These are phyloP conservation scores for Drosophila quadrilineata DNA, from an alignment of 1,140 invertebrate genomes.

Conservation along the genomic window DNA sequence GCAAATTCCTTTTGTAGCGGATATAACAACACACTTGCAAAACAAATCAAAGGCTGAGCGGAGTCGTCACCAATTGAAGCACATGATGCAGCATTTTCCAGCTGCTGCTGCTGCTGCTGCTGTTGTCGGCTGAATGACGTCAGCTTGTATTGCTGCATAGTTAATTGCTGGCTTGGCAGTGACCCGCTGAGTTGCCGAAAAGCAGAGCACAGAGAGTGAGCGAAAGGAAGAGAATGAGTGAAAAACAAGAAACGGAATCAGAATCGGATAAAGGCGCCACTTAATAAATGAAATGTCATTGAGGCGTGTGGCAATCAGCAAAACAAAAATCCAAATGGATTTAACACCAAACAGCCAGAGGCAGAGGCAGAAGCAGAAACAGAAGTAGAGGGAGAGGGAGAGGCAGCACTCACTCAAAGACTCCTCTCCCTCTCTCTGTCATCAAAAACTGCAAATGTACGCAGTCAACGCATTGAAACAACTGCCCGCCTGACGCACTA, in stretches of 20 bases:
- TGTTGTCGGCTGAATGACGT: constrained; percentile 44
- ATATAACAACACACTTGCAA: constrained; percentile 68
- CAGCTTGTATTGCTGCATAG: constrained; percentile 70
- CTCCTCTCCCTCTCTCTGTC: too few relatives aligned
- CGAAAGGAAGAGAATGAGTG: neutral
- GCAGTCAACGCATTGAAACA: neutral
- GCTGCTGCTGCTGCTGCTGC: neutral
- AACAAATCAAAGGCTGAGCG: constrained; percentile 73
- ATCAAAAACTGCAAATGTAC: constrained; percentile 13
- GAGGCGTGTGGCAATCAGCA: constrained; percentile 71
- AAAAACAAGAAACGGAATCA: constrained; percentile 1
- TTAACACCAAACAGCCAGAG: constrained; percentile 64
- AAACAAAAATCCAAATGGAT: constrained; percentile 58
- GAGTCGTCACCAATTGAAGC: too few relatives aligned
- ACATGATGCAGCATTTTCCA: constrained; percentile 55
- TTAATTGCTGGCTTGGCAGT: constrained; percentile 74
- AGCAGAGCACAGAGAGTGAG: too few relatives aligned
- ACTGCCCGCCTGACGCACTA: constrained; percentile 15
- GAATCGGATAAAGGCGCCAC: constrained; percentile 31
- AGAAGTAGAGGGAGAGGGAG: neutral
- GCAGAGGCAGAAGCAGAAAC: too few relatives aligned
- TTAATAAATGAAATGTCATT: constrained; percentile 80
- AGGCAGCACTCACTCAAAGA: neutral
- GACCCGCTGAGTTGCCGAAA: constrained; percentile 57
- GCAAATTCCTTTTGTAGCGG: constrained; percentile 75